Base-by-base conservation (phyloP, 2,888 invertebrate genomes). In the Pinctada fucata region DNA sequence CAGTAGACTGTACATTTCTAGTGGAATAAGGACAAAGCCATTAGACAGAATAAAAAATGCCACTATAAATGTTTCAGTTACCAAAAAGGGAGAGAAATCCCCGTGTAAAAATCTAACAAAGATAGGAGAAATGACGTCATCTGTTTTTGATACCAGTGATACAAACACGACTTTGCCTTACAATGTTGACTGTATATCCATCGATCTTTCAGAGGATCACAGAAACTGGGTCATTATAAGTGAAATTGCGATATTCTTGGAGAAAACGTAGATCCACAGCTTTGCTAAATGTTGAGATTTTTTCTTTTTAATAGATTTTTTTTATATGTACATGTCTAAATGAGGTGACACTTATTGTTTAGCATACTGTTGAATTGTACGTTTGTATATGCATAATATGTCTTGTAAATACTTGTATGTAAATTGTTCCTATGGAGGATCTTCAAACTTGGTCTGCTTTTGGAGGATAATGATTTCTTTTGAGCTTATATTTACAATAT, bases 1-100 rank as follows among this genome's bases (percentile, higher is more conserved):
- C 67, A 77, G 79, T 2, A n/a, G 82, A n/a, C 76, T 88, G 66
- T 72, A 84, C 3, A 79, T 88, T 13, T 67, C 80, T 47, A 85
- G 85, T 3, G 88, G 88, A 47, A 75, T 80, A 52, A 64, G 16
- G 13, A 67, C 76, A 2, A 75, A 77, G 4, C 79, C 76, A 76
- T 45, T 63, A 3, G 84, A 85, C 69, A 79, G 80, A n/a, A 48
- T 81, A n/a, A n/a, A 79, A 13, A 3, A 16, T 8, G 72, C 68
- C n/a, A 16, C 66, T 31, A 47, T 80, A 10, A 64, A 72, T 47
- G 72, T 70, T 0, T 65, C 74, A 2, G 31, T 45, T 64, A 51
- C 49, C 8, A 48, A 45, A 16, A 45, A 16, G 47, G 4, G 10
- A 3, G 10, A 51, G 2, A 48, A 49, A 3, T 58, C 49, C 6